Percentiles rank a stretch among this genome's conserved stretches.
Evolutionary conservation across 2,797 vertebrate genomes (phyloP).

Genomic region (Tauraco hartlaubi): DNA sequence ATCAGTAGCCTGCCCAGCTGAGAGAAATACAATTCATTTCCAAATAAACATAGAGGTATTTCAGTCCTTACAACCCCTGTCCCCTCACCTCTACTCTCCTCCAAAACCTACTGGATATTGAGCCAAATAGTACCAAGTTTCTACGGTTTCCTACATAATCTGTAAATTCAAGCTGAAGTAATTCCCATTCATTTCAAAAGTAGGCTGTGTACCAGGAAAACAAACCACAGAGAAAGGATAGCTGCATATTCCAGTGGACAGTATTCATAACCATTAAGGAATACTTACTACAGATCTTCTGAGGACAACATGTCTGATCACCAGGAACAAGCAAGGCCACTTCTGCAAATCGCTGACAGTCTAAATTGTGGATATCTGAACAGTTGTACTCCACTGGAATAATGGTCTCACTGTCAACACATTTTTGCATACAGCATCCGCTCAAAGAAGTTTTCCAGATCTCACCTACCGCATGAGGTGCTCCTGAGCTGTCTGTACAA

Average conservation of each 20-base stretch:
- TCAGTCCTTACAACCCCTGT: neutral
- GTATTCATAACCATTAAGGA: neutral
- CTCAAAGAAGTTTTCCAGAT: conserved; percentile 90
- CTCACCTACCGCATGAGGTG: conserved; percentile 89
- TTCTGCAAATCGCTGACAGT: conserved; percentile 87
- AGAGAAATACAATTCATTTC: neutral
- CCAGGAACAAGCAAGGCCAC: conserved; percentile 86
- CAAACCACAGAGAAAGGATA: neutral
- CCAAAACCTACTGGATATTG: neutral
- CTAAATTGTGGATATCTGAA: conserved; percentile 68
- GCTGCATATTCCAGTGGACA: neutral
- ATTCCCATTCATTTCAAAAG: neutral
- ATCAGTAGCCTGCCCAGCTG: neutral
- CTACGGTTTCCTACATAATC: neutral
- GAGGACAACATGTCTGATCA: conserved; percentile 89
- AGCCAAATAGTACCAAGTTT: neutral
- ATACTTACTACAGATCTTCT: conserved; percentile 89
- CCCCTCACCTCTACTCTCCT: neutral
- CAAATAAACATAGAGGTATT: neutral
- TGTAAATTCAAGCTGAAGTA: neutral
- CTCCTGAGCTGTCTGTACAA: conserved; percentile 91
- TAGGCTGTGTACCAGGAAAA: neutral
- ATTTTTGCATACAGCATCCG: conserved; percentile 92
- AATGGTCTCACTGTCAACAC: conserved; percentile 88
- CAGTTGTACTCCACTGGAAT: conserved; percentile 88